A percentile compares a stretch with the other conserved stretches of the same genome.
Conservation (phyloP, 2,797 vertebrate species). For the Lithobates pipiens region DNA sequence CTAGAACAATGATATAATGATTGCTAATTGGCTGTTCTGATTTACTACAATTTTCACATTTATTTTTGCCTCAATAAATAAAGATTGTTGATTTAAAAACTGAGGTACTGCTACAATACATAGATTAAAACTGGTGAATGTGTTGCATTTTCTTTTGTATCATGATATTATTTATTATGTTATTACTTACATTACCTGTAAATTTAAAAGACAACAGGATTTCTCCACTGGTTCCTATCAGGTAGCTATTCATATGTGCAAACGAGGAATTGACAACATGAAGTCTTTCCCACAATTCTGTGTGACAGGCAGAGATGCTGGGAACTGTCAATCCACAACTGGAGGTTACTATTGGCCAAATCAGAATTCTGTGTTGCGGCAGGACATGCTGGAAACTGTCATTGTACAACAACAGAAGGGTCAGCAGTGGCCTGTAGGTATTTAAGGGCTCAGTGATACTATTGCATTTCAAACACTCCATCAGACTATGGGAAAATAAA, state of each 20-base stretch:
- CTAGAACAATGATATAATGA: neutral
- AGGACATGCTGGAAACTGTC: too few relatives aligned
- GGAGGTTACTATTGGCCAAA: neutral
- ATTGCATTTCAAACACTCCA: too few relatives aligned
- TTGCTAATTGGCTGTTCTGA: neutral
- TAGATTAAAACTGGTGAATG: neutral
- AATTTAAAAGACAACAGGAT: neutral
- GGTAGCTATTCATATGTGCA: neutral
- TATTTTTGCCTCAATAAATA: neutral
- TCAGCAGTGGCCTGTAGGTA: neutral
- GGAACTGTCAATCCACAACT: neutral
- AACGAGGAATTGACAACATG: neutral
- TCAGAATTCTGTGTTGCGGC: neutral
- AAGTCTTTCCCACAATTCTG: too few relatives aligned
- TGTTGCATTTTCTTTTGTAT: too few relatives aligned
- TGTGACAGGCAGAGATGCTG: too few relatives aligned
- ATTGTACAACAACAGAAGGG: too few relatives aligned
- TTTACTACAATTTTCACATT: neutral
- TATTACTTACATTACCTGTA: neutral
- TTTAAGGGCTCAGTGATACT: neutral
- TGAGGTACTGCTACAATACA: neutral
- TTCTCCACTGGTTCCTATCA: neutral
- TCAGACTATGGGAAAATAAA: too few relatives aligned
- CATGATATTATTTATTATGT: neutral
- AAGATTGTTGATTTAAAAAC: neutral